A percentile compares a stretch with the other conserved stretches of the same genome.
Conservation (phyloP, 2,888 invertebrate species). For the Ormyrus pomaceus region DNA sequence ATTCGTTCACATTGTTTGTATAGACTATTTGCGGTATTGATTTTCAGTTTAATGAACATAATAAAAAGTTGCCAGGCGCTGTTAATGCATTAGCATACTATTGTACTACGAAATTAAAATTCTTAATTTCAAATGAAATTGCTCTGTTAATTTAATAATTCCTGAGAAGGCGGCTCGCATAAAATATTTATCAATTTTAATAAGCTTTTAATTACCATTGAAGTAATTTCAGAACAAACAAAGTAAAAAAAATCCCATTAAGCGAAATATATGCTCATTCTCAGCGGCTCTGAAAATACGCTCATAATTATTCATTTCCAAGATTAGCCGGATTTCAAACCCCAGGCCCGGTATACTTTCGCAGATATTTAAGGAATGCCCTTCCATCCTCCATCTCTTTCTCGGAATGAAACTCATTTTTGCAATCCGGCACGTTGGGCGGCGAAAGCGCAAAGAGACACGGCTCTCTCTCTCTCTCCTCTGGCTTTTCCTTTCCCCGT, state of each 20-base stretch:
- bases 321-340: slow-evolving; percentile 41
- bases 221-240: slow-evolving; percentile 14
- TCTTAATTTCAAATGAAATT: too few species aligned
- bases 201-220: slow-evolving; percentile 31
- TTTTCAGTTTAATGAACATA: too few species aligned
- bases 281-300: slow-evolving; percentile 8
- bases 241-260: slow-evolving; percentile 45
- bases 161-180: not conserved
- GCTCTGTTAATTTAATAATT: too few species aligned
- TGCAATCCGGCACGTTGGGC: not conserved
- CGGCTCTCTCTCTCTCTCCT: not conserved
- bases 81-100: too few species aligned
- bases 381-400: not conserved
- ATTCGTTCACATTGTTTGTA: too few species aligned
- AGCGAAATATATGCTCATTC: slow-evolving; percentile 37
- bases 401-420: slow-evolving; percentile 31
- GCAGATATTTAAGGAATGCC: slow-evolving; percentile 37
- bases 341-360: slow-evolving; percentile 1
- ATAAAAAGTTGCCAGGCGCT: too few species aligned
- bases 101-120: too few species aligned
- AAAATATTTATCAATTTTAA: slow-evolving; percentile 12
- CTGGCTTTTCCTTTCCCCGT: not conserved
- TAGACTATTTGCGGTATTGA: too few species aligned
- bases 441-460: too few species aligned
- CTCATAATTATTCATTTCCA: slow-evolving; percentile 41